Base-by-base conservation (phyloP, 2,797 vertebrate species). In the Enteromius argenteus region DNA sequence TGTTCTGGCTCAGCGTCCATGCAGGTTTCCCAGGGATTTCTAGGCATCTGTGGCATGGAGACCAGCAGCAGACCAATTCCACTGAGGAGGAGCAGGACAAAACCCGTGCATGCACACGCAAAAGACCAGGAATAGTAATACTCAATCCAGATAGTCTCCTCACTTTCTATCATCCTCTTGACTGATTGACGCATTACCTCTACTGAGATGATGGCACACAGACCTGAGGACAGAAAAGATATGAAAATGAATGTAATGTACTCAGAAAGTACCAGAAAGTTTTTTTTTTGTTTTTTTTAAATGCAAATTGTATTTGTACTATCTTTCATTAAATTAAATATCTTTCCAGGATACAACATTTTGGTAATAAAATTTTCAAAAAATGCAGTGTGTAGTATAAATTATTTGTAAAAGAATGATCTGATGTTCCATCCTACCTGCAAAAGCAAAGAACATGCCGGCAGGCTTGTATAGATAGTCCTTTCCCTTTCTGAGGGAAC, bases 151-250 rank as follows among this genome's bases (percentile, higher is more conserved):
- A 93, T 95, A 0, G 98, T 99, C 0, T 98, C 96, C 89, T 98
- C 84, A 17, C 98, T 99, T 92, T 97, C 97, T 0, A 99, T 96
- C 98, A 99, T 99, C 88, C 97, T 96, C 88, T 96, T 98, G 89
- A 99, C 97, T 0, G 98, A 99, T 88, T 99, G 98, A 8, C 98
- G 96, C 96, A 97, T 97, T 89, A 99, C 98, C 91, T 99, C 98
- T 60, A 99, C 95, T 0, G 98, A 98, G 91, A 99, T 97, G 82
- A 99, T 95, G 84, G 96, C 91, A 76, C 98, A 99, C 66, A 99
- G 94, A 68, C 98, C 98, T 99, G 93, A 86, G 85, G 80, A 4
- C 32, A 85, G 68, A 88, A 68, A 77, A 68, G 42, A 60, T 32
- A 68, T 3, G 19, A 64, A 8, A 64, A 64, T 64, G 13, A 64